Conservation (phyloP, 2,888 invertebrate species). For the Lamellibrachia columna region DNA sequence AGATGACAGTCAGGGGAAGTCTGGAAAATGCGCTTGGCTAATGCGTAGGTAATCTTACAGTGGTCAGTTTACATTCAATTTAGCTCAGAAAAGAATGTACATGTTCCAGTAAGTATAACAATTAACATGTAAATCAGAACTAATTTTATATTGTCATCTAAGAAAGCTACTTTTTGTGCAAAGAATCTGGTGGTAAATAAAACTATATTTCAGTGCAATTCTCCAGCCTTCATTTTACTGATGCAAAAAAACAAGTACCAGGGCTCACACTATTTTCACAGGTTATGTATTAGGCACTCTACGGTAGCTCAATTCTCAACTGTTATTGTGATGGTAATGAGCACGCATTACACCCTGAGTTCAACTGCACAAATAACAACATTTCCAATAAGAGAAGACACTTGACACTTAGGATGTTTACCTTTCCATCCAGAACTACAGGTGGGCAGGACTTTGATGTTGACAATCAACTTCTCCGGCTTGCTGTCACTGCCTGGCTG, state of each 20-base stretch:
- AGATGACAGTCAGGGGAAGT: constrained; percentile 29
- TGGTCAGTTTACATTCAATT: neutral
- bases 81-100: no score
- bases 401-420: constrained; percentile 43
- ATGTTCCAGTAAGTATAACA: no score
- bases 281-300: neutral
- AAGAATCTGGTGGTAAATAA: neutral
- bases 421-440: constrained; percentile 84
- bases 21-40: neutral
- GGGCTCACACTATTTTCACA: neutral
- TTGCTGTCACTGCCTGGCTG: constrained; percentile 86
- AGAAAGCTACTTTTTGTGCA: neutral
- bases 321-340: neutral
- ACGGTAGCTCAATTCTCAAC: neutral
- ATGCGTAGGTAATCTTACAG: neutral
- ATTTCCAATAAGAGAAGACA: neutral
- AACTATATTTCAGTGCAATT: neutral
- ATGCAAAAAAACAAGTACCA: neutral
- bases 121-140: no score
- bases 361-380: neutral
- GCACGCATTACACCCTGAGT: neutral
- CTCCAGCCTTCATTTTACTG: neutral
- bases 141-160: neutral
- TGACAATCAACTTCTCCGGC: constrained; percentile 88
- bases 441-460: constrained; percentile 87